Percentiles rank a stretch among this genome's conserved stretches.
phyloP scores from a whole-genome alignment of 2,113 vertebrate species.

The Psilopogon haemacephalus region DNA sequence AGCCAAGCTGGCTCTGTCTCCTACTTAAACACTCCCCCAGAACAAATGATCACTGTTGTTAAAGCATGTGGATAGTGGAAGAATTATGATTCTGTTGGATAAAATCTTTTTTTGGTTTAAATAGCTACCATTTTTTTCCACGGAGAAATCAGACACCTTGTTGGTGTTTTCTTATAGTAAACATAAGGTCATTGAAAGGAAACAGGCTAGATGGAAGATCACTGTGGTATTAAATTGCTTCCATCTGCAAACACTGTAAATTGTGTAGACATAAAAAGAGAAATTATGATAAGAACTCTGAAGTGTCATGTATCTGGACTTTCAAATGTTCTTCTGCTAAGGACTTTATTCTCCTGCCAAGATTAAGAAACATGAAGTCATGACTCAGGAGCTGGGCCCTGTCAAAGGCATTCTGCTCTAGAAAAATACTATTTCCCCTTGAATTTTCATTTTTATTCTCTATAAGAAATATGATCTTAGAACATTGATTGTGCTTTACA shows the following conservation, averaged over 20 bases:
- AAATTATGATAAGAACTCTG: slow-evolving; percentile 73
- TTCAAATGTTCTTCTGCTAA: slow-evolving; percentile 71
- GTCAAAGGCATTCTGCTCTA: slow-evolving; percentile 60
- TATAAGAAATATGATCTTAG: background rate
- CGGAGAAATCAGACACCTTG: slow-evolving; percentile 78
- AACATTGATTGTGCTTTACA: background rate
- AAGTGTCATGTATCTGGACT: slow-evolving; percentile 75
- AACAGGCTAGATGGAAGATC: slow-evolving; percentile 75
- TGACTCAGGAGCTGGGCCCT: slow-evolving; percentile 70
- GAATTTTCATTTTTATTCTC: slow-evolving; percentile 36
- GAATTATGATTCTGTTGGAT: slow-evolving; percentile 67
- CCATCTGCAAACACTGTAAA: slow-evolving; percentile 78
- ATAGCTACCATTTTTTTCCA: slow-evolving; percentile 72
- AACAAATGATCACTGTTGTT: slow-evolving; percentile 67
- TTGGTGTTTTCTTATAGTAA: slow-evolving; percentile 80
- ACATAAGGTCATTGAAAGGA: slow-evolving; percentile 76
- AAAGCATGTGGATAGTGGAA: slow-evolving; percentile 55
- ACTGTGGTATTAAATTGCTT: slow-evolving; percentile 76
- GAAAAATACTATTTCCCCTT: slow-evolving; percentile 16
- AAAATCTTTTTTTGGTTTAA: slow-evolving; percentile 76
- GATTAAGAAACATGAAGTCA: slow-evolving; percentile 75
- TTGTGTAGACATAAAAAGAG: slow-evolving; percentile 74
- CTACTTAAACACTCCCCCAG: slow-evolving; percentile 51
- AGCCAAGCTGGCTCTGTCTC: slow-evolving; percentile 57
- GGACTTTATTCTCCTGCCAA: slow-evolving; percentile 82